These are phyloP conservation scores for Plodia interpunctella DNA, from an alignment of 1,140 invertebrate genomes.

Conservation along the genomic window DNA sequence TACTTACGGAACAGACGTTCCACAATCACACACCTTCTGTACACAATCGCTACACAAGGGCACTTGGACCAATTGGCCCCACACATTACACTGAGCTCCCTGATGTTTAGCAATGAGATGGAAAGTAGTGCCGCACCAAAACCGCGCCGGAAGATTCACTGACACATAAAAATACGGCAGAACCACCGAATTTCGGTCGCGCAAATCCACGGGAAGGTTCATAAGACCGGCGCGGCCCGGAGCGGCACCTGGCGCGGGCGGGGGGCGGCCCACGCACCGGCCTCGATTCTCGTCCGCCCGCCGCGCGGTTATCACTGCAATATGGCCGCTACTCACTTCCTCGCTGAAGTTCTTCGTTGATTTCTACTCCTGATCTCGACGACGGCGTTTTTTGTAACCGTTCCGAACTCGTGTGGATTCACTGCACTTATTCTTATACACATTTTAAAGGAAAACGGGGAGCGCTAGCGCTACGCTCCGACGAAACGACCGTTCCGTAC, in stretches of 20 bases:
- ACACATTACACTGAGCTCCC: constrained; percentile 61
- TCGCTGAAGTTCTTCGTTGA: constrained; percentile 75
- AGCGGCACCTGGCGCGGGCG: constrained; percentile 74
- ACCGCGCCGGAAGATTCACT: constrained; percentile 62
- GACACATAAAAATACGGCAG: constrained; percentile 61
- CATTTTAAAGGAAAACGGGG: constrained; percentile 76
- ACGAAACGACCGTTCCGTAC: constrained; percentile 80
- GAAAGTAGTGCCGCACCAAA: constrained; percentile 45
- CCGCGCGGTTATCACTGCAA: constrained; percentile 76
- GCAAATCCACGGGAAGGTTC: constrained; percentile 73
- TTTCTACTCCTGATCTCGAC: constrained; percentile 75
- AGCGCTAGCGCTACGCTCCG: constrained; percentile 76
- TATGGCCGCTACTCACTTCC: constrained; percentile 77
- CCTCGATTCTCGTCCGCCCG: constrained; percentile 76
- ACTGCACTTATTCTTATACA: constrained; percentile 77
- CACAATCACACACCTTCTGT: constrained; percentile 62
- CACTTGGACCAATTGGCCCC: constrained; percentile 59
- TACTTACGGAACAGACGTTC: constrained; percentile 69
- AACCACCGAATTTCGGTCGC: constrained; percentile 68
- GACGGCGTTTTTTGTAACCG: constrained; percentile 70
- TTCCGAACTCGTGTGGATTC: constrained; percentile 77
- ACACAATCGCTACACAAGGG: constrained; percentile 67
- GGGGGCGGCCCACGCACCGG: constrained; percentile 75
- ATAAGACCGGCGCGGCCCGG: constrained; percentile 68
- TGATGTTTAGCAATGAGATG: constrained; percentile 23